Base-by-base conservation (phyloP, 2,797 vertebrate genomes). In the Clamator glandarius region DNA sequence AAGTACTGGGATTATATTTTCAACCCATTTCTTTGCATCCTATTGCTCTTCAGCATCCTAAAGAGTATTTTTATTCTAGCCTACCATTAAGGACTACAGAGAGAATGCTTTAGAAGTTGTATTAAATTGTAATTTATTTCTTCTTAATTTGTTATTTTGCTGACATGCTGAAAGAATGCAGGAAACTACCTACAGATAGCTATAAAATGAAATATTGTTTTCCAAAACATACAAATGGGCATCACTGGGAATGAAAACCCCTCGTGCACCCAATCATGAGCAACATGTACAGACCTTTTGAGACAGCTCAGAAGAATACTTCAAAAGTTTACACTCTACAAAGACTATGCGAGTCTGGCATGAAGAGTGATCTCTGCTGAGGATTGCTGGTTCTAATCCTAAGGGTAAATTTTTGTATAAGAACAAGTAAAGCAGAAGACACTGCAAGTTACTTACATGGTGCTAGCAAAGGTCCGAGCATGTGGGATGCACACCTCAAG, bases 401-500 rank as follows among this genome's bases (percentile, higher is more conserved):
- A 55, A 81, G 31, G 58, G 87, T 36, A 83, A 28, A 76, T 91
- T 70, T 79, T 59, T 72, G 76, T 83, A 26, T 36, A 15, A 81
- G 52, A 92, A 18, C 62, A 70, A 79, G 64, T n/a, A 77, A 95
- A 96, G 84, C 51, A 89, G 81, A 89, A 73, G 66, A 48, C 72
- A 28, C 58, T 36, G 51, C 41, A 54, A 69, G 79, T 63, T 69
- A 75, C 80, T 93, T 29, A 48, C 64, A 6, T 1, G 50, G 66
- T 78, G 66, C 44, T 64, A 64, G 83, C 80, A 55, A 48, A 91
- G 85, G 87, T 92, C 52, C 42, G 8, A 33, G 48, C 8, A 66
- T 51, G 68, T 70, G 94, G 79, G 84, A 77, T 35, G 57, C 78
- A 17, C 51, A 39, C 20, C 52, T 61, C 26, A n/a, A 64, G 66